Base-by-base conservation (phyloP, 2,888 invertebrate species). In the Drosophila lacicola region DNA sequence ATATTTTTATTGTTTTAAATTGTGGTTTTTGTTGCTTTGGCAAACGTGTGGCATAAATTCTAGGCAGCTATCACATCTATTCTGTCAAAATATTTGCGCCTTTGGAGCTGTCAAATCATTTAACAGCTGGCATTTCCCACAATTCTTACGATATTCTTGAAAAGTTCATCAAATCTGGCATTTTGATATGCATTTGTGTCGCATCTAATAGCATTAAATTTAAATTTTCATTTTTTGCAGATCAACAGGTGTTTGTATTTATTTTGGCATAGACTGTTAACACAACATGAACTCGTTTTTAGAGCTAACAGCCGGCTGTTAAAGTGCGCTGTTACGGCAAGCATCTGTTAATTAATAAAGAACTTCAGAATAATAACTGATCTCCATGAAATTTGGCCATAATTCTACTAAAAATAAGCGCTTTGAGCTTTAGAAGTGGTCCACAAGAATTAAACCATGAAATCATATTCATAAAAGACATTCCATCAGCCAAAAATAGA, bases 21-120 rank as follows among this genome's bases (percentile, higher is more conserved):
- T 54, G 13, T 41, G 39, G 36, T 41, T 57, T 33, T 57, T 62
- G 63, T 5, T 64, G 67, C 41, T 54, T 39, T 56, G 41, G 55
- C 45, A 54, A 62, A 46, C 58, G 73, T 64, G 53, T 37, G 61
- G 41, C 73, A 73, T 62, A 64, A 60, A 67, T 76, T 60, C 13
- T 56, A 36, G 19, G 14, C 73, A 58, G 49, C 69, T 54, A 41
- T 66, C 39, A 11, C 13, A 41, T 57, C 45, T n/a, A 53, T 39
- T 44, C 46, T 70, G 80, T 80, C 76, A 75, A 71, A 76, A 68
- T 57, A 75, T 73, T 70, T 66, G 34, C 54, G 45, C 51, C 34
- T 37, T 53, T 42, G 57, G 51, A 55, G 36, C 47, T 61, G 69
- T 74, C 54, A 61, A 37, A 46, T 29, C 29, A 29, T 29, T 29